phyloP scores from a whole-genome alignment of 2,113 vertebrate genomes.

The Struthidea cinerea region DNA sequence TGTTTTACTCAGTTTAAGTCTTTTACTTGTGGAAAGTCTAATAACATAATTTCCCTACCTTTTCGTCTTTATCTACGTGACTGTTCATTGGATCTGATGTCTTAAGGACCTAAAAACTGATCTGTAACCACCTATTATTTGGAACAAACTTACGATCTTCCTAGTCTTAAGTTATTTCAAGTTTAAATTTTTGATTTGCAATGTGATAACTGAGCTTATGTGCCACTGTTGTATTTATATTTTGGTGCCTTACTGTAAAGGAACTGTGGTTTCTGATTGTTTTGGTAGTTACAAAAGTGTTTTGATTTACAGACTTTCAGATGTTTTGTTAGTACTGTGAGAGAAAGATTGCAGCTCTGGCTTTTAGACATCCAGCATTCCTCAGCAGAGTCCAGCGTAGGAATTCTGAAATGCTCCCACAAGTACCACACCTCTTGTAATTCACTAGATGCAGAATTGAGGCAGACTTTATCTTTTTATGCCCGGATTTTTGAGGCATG shows the following conservation, averaged over 20 bases:
- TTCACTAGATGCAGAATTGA: neutral
- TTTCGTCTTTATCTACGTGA: neutral
- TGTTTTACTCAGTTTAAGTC: neutral
- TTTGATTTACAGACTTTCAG: neutral
- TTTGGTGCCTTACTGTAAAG: neutral
- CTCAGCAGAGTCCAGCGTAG: rapidly evolving
- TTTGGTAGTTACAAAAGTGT: neutral
- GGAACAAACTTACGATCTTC: neutral
- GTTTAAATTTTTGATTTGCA: neutral
- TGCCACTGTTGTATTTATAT: neutral
- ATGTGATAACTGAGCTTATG: neutral
- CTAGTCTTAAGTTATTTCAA: neutral
- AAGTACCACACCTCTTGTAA: neutral
- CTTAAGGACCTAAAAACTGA: neutral
- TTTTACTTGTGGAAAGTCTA: neutral
- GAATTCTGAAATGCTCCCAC: neutral
- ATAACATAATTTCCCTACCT: neutral
- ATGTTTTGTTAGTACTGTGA: neutral
- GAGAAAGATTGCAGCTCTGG: neutral
- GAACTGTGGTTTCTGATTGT: neutral
- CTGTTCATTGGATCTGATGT: neutral
- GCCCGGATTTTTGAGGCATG: neutral
- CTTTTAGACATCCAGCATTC: neutral
- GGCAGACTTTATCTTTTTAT: neutral
- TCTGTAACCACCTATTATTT: neutral